These are phyloP conservation scores for Heterotilapia buettikoferi DNA, from an alignment of 2,113 vertebrate genomes.

Conservation along the genomic window DNA sequence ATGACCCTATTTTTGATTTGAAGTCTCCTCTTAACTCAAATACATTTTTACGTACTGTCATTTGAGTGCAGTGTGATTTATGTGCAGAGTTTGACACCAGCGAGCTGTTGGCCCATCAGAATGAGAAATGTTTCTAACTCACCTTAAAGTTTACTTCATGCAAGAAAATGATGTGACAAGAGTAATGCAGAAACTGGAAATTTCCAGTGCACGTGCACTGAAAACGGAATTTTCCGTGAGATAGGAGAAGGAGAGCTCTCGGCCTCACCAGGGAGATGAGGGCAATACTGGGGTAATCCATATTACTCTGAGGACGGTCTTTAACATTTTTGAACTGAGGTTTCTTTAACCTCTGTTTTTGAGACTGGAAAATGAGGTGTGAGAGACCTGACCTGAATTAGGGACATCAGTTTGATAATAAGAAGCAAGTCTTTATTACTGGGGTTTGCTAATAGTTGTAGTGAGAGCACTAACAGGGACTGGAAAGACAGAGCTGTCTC, in stretches of 20 bases:
- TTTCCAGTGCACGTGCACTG: neutral
- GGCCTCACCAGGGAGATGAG: neutral
- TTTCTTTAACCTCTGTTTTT: neutral
- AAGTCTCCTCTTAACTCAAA: neutral
- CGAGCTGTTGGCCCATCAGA: neutral
- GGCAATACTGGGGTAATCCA: fast-evolving
- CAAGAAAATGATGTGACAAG: neutral
- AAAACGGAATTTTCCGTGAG: fast-evolving
- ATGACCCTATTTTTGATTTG: neutral
- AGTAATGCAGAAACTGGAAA: fast-evolving
- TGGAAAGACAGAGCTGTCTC: neutral
- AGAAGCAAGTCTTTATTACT: neutral
- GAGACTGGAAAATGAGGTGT: neutral
- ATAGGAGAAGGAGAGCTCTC: neutral
- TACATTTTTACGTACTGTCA: fast-evolving
- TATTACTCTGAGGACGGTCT: neutral
- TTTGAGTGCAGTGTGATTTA: neutral
- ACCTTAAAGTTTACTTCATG: neutral
- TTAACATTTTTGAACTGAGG: neutral
- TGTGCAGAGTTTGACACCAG: neutral
- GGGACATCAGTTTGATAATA: neutral
- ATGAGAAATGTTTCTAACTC: neutral
- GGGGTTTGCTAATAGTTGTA: neutral
- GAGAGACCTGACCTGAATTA: neutral
- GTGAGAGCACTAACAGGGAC: neutral